Percentiles rank a stretch among this genome's conserved stretches.
Evolutionary conservation across 2,113 vertebrate genomes (phyloP).

Genomic region (Gallinago jamesoni): DNA sequence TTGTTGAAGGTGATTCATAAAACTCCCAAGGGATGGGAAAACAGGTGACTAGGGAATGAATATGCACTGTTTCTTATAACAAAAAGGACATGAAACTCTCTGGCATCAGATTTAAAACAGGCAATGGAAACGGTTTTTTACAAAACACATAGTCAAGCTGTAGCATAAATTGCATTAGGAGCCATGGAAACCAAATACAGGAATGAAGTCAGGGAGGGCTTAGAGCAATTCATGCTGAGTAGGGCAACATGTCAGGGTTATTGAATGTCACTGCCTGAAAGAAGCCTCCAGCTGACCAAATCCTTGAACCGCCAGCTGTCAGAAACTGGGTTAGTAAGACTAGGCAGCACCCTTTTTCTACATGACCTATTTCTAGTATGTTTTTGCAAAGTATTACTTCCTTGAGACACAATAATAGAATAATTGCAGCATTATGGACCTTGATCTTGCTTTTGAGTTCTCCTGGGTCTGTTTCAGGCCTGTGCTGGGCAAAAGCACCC

Average conservation of each 20-base stretch:
- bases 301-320: not conserved
- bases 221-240: not conserved
- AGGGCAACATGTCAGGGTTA: not conserved
- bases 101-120: not conserved
- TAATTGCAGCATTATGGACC: not conserved
- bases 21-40: not conserved
- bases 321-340: not conserved
- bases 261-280: not conserved
- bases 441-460: accelerated
- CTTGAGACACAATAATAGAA: not conserved
- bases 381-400: not conserved
- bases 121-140: not conserved
- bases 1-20: not conserved
- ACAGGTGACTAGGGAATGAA: not conserved
- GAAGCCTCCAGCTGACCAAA: not conserved
- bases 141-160: not conserved
- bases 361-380: not conserved
- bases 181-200: not conserved
- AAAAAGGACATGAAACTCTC: not conserved
- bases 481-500: not conserved
- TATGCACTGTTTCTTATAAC: not conserved
- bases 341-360: not conserved
- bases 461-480: not conserved
- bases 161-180: not conserved
- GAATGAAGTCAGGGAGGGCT: not conserved